Percentiles rank a stretch among this genome's conserved stretches.
Evolutionary conservation across 1,140 invertebrate species (phyloP).

Genomic region (Asbolus verrucosus): DNA sequence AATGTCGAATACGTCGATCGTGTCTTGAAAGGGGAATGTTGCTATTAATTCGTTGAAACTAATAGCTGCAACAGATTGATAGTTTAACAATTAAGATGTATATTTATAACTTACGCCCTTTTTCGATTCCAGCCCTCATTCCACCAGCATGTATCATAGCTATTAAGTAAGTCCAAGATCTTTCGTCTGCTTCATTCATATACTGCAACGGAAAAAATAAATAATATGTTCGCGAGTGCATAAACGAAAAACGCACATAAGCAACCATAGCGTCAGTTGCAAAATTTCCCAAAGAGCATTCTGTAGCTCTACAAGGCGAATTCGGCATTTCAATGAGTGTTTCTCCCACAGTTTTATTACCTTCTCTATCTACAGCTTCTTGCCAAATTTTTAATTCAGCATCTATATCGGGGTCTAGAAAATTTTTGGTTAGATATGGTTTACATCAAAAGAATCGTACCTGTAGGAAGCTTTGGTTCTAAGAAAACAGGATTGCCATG

Average conservation of each 20-base stretch:
- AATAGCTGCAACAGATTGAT: slow-evolving; percentile 50
- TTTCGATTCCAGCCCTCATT: slow-evolving; percentile 71
- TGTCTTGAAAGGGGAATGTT: slow-evolving; percentile 69
- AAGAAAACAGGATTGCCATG: slow-evolving; percentile 84
- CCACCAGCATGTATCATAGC: slow-evolving; percentile 78
- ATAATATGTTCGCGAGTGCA: too few relatives aligned
- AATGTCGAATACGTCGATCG: slow-evolving; percentile 67
- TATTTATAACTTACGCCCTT: slow-evolving; percentile 62
- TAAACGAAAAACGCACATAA: slow-evolving; percentile 63
- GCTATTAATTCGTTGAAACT: slow-evolving; percentile 68
- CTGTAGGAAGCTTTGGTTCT: slow-evolving; percentile 72
- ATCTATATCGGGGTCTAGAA: slow-evolving; percentile 64
- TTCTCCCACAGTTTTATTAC: slow-evolving; percentile 70
- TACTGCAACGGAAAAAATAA: slow-evolving; percentile 59
- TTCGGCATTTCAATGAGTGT: slow-evolving; percentile 71
- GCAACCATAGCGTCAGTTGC: slow-evolving; percentile 80
- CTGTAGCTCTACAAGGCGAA: slow-evolving; percentile 69
- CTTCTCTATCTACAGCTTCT: slow-evolving; percentile 70
- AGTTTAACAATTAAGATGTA: slow-evolving; percentile 12
- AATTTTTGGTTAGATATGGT: neutral
- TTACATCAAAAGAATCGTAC: slow-evolving; percentile 54
- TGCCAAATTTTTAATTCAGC: slow-evolving; percentile 70
- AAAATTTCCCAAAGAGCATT: slow-evolving; percentile 85
- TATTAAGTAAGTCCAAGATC: slow-evolving; percentile 74
- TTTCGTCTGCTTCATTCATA: slow-evolving; percentile 60